phyloP scores from a whole-genome alignment of 2,888 invertebrate genomes.

The Thymelicus lineola region DNA sequence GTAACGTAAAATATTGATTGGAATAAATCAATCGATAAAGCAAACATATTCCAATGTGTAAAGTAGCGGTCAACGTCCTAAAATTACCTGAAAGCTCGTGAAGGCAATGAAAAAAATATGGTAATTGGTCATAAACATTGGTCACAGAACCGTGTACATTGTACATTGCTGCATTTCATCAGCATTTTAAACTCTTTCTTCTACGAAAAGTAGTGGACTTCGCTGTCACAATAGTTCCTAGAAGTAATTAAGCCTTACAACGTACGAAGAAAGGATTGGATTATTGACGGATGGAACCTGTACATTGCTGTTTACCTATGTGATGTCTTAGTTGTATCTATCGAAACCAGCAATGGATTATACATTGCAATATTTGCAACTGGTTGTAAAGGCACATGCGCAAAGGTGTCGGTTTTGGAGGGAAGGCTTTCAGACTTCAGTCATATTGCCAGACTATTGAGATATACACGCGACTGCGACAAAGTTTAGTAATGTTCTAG shows the following conservation, averaged over 20 bases:
- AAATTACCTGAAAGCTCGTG: slow-evolving; percentile 33
- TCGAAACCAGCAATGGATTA: slow-evolving; percentile 24
- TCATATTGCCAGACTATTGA: slow-evolving; percentile 11
- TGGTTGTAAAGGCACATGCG: slow-evolving; percentile 52
- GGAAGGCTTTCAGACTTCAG: slow-evolving; percentile 29
- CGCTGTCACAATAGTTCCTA: neutral
- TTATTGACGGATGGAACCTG: neutral
- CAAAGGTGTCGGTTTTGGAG: slow-evolving; percentile 43
- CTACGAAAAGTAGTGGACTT: neutral
- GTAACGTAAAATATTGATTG: no score
- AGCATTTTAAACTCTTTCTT: neutral
- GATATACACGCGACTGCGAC: slow-evolving; percentile 14
- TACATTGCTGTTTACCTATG: neutral
- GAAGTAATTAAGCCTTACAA: neutral
- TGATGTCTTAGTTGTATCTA: neutral
- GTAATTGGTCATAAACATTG: neutral
- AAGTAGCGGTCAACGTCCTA: slow-evolving; percentile 45
- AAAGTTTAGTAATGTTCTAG: neutral
- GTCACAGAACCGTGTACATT: neutral
- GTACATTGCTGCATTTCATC: slow-evolving; percentile 8
- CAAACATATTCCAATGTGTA: slow-evolving; percentile 20
- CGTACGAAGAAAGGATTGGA: neutral
- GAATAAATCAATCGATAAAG: slow-evolving; percentile 21
- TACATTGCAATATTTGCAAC: neutral
- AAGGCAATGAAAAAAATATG: slow-evolving; percentile 34